Conservation (phyloP, 2,113 vertebrate species). For the Natator depressus region DNA sequence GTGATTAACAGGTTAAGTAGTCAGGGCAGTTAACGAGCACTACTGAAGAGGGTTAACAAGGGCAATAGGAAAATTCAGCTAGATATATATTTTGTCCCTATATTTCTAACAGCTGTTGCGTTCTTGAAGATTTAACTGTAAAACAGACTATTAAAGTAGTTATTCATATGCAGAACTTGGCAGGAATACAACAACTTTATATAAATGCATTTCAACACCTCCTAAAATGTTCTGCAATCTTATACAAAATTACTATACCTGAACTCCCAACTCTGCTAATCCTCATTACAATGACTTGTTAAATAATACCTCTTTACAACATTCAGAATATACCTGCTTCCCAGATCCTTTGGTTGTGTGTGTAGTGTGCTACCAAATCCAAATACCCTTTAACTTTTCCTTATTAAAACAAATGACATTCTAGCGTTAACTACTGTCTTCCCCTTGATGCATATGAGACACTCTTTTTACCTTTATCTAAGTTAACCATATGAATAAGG, state of each 20-base stretch:
- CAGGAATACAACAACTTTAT: neutral
- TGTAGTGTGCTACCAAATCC: fast-evolving
- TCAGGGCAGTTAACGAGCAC: neutral
- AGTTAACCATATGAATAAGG: neutral
- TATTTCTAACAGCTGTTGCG: neutral
- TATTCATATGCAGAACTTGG: neutral
- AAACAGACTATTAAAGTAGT: neutral
- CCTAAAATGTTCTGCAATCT: neutral
- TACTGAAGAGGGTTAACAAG: neutral
- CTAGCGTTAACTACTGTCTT: neutral
- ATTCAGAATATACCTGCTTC: neutral
- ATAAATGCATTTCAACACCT: neutral
- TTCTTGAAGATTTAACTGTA: neutral
- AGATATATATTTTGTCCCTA: neutral
- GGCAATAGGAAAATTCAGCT: neutral
- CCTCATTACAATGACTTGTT: neutral
- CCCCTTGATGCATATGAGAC: neutral
- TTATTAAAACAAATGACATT: neutral
- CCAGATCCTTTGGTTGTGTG: neutral
- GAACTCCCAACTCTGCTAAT: neutral
- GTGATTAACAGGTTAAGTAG: neutral
- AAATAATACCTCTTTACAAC: neutral
- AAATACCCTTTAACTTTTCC: neutral
- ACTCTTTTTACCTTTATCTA: neutral
- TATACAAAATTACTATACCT: neutral